phyloP scores from a whole-genome alignment of 2,113 vertebrate genomes.

The Ailurus styani region DNA sequence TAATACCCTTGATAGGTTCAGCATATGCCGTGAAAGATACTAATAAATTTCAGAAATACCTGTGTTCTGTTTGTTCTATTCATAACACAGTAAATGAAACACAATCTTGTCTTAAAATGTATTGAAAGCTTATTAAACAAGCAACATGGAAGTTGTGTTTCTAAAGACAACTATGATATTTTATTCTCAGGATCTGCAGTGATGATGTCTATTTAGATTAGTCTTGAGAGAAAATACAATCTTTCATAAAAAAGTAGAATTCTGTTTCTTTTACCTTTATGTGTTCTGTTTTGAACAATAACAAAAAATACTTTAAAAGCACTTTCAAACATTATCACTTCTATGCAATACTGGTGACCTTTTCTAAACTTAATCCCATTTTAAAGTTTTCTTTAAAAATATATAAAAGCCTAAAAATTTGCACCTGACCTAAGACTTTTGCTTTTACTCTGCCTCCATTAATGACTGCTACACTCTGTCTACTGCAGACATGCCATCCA shows the following conservation, averaged over 20 bases:
- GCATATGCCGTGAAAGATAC: not conserved
- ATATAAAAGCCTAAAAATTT: not conserved
- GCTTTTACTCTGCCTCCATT: not conserved
- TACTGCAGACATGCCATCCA: not conserved
- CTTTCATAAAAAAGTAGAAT: not conserved
- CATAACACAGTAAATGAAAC: not conserved
- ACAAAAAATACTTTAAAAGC: not conserved
- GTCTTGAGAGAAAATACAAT: not conserved
- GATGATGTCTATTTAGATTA: not conserved
- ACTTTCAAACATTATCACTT: not conserved
- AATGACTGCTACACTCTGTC: rapidly evolving
- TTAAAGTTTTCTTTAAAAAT: not conserved
- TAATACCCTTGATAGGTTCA: not conserved
- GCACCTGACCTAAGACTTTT: not conserved
- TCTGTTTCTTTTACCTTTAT: not conserved
- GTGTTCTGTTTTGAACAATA: not conserved
- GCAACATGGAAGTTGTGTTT: not conserved
- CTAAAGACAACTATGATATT: not conserved
- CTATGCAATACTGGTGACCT: not conserved
- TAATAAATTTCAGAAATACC: not conserved
- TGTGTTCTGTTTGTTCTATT: not conserved
- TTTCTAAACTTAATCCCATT: not conserved
- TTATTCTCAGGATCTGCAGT: not conserved
- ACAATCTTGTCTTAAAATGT: not conserved
- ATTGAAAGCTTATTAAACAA: not conserved